These are phyloP conservation scores for Physocephala rufipes DNA, from an alignment of 2,888 invertebrate species.

Conservation along the genomic window DNA sequence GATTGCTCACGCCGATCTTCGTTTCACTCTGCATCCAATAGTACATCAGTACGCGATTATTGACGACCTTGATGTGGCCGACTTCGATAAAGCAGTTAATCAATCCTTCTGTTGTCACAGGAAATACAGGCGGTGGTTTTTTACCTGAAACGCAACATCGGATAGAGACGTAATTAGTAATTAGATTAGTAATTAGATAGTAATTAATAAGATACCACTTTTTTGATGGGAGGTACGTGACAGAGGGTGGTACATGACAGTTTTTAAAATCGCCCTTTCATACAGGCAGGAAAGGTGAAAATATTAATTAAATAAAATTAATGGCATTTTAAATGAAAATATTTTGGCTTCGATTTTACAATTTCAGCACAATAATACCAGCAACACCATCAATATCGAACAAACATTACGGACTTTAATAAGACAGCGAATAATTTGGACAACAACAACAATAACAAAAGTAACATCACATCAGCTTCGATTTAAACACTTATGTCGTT, in stretches of 20 bases:
- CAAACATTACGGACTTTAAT: background rate
- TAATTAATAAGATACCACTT: background rate
- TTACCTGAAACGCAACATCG: constrained; percentile 72
- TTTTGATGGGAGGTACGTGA: too few relatives aligned
- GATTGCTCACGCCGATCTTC: constrained; percentile 86
- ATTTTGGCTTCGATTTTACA: too few relatives aligned
- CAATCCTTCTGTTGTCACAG: constrained; percentile 86
- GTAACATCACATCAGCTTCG: too few relatives aligned
- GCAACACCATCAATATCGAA: background rate
- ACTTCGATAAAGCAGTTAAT: constrained; percentile 95
- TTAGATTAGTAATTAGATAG: background rate
- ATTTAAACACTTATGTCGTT: too few relatives aligned
- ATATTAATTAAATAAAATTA: too few relatives aligned
- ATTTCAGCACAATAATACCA: background rate
- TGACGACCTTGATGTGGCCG: constrained; percentile 87
- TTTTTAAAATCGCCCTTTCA: too few relatives aligned
- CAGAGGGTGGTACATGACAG: too few relatives aligned
- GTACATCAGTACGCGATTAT: constrained; percentile 82
- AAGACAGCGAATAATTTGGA: background rate
- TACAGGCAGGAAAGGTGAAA: too few relatives aligned
- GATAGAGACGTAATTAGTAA: constrained; percentile 34
- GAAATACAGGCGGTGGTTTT: constrained; percentile 92
- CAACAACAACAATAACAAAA: background rate
- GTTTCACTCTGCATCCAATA: constrained; percentile 94
- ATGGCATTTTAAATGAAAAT: too few relatives aligned